Percentiles rank a stretch among this genome's conserved stretches.
These are phyloP conservation scores for Caenorhabditis zanzibari DNA, from an alignment of 2,888 invertebrate genomes.

Conservation along the genomic window DNA sequence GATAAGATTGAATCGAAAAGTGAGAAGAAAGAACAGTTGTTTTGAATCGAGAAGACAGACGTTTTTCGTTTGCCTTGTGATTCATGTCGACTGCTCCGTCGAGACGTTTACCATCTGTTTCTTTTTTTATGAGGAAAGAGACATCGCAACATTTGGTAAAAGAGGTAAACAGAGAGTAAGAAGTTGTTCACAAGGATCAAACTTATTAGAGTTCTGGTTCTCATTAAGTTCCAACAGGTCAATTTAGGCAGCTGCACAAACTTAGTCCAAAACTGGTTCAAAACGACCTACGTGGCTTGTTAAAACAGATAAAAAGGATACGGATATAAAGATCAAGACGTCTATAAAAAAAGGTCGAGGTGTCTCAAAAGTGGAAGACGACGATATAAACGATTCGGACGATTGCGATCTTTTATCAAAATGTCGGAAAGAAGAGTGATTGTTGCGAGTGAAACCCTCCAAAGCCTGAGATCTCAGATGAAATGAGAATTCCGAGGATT, in stretches of 20 bases:
- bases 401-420: slow-evolving; percentile 54
- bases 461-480: neutral
- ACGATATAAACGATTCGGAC: slow-evolving; percentile 27
- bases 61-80: slow-evolving; percentile 49
- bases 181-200: too few relatives aligned
- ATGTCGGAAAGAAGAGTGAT: neutral
- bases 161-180: neutral
- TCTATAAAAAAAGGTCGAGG: slow-evolving; percentile 17
- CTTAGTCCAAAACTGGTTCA: slow-evolving; percentile 4
- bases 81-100: slow-evolving; percentile 26
- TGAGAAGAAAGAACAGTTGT: slow-evolving; percentile 19
- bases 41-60: slow-evolving; percentile 17
- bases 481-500: slow-evolving; percentile 40
- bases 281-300: neutral
- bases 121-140: neutral
- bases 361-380: slow-evolving; percentile 5
- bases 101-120: slow-evolving; percentile 34
- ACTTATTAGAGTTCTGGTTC: too few relatives aligned
- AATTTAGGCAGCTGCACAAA: neutral
- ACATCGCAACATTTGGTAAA: neutral
- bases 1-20: slow-evolving; percentile 12
- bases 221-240: too few relatives aligned
- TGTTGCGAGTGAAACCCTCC: slow-evolving; percentile 28
- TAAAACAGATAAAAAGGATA: neutral
- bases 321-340: slow-evolving; percentile 3